These are phyloP conservation scores for Hemichromis elongatus DNA, from an alignment of 2,113 vertebrate species.

Conservation along the genomic window DNA sequence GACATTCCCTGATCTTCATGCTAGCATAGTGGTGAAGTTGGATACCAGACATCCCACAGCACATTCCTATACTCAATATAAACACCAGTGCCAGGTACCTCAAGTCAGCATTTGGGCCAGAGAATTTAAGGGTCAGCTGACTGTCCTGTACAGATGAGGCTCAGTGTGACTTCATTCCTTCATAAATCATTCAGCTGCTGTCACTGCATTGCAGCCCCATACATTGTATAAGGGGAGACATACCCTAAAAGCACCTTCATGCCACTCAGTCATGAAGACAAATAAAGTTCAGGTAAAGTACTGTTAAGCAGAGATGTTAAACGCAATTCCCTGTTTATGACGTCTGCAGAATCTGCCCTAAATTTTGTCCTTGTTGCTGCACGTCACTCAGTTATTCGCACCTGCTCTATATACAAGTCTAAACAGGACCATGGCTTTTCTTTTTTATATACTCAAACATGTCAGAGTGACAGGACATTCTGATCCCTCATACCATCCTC, in stretches of 20 bases:
- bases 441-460: neutral
- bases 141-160: neutral
- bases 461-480: neutral
- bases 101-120: neutral
- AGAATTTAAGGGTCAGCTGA: conserved; percentile 31
- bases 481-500: neutral
- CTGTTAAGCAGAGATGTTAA: neutral
- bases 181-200: conserved; percentile 23
- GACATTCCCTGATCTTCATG: neutral
- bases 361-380: neutral
- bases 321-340: neutral
- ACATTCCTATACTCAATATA: conserved; percentile 45
- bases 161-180: neutral
- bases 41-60: conserved; percentile 33
- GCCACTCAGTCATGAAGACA: neutral
- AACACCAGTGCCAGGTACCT: conserved; percentile 8
- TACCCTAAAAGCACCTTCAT: neutral
- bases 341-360: neutral
- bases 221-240: neutral
- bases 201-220: neutral
- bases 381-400: neutral
- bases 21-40: conserved; percentile 14
- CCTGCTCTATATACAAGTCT: neutral
- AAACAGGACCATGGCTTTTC: neutral
- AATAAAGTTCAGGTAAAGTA: neutral